Conservation (phyloP, 2,797 vertebrate genomes). For the Lepidocolaptes lacrymiger region DNA sequence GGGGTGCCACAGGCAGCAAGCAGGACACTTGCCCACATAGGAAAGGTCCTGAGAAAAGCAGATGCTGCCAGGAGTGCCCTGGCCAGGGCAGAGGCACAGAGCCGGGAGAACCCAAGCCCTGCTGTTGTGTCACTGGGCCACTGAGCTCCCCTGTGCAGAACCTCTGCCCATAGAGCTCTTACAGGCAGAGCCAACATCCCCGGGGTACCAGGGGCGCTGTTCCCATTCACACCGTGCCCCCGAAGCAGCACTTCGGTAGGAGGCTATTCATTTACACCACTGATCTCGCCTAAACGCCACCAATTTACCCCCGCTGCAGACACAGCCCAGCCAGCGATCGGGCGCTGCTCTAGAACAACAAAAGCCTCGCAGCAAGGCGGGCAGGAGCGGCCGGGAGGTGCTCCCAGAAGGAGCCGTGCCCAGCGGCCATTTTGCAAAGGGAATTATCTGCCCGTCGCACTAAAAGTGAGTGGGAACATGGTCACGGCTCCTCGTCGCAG, state of each 20-base stretch:
- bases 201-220: neutral
- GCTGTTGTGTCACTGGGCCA: neutral
- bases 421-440: constrained; percentile 67
- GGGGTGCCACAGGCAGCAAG: neutral
- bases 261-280: neutral
- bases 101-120: neutral
- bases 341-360: neutral
- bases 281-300: neutral
- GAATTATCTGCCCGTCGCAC: constrained; percentile 63
- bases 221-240: accelerated
- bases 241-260: neutral
- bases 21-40: accelerated
- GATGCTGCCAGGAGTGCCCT: neutral
- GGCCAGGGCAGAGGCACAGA: neutral
- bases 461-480: constrained; percentile 60
- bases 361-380: neutral
- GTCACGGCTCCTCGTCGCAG: constrained; percentile 23
- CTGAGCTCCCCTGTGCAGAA: neutral
- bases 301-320: neutral
- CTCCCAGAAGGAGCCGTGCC: neutral
- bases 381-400: neutral
- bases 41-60: neutral
- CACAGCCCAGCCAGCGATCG: accelerated
- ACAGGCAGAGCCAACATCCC: neutral
- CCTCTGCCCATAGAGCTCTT: neutral